These are phyloP conservation scores for Quadroppia sp. DNA, from an alignment of 2,888 invertebrate genomes.

Conservation along the genomic window DNA sequence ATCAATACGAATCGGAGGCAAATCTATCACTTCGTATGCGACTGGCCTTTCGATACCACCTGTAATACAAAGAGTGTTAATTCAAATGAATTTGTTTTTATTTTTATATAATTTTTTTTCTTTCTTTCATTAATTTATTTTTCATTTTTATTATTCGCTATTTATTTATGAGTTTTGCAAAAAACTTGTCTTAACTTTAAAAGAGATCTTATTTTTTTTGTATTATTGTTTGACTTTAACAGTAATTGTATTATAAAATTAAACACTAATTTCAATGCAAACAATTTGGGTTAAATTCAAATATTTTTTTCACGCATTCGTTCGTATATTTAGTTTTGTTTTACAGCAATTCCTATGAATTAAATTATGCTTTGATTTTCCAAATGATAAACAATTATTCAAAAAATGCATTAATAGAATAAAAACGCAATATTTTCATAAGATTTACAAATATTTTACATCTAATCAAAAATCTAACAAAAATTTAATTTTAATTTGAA, in stretches of 20 bases:
- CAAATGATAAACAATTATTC: no score
- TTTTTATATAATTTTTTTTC: neutral
- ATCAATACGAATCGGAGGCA: slow-evolving; percentile 17
- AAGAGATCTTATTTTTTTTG: neutral
- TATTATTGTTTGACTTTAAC: neutral
- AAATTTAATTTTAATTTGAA: no score
- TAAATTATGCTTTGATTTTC: no score
- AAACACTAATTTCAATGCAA: neutral
- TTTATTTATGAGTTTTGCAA: no score
- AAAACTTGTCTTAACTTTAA: neutral
- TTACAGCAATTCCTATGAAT: no score
- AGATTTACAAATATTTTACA: no score
- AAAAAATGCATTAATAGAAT: no score
- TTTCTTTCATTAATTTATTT: neutral
- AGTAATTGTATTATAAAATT: no score
- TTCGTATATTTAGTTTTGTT: no score
- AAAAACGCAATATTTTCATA: no score
- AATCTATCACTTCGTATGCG: slow-evolving; percentile 23
- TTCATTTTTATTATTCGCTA: no score
- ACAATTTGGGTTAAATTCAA: slow-evolving; percentile 1
- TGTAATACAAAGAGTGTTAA: neutral
- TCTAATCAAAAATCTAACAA: no score
- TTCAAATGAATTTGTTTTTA: neutral
- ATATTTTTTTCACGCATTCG: neutral
- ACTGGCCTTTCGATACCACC: slow-evolving; percentile 20